Conservation (phyloP, 2,888 invertebrate species). For the Leptinotarsa haldemani region DNA sequence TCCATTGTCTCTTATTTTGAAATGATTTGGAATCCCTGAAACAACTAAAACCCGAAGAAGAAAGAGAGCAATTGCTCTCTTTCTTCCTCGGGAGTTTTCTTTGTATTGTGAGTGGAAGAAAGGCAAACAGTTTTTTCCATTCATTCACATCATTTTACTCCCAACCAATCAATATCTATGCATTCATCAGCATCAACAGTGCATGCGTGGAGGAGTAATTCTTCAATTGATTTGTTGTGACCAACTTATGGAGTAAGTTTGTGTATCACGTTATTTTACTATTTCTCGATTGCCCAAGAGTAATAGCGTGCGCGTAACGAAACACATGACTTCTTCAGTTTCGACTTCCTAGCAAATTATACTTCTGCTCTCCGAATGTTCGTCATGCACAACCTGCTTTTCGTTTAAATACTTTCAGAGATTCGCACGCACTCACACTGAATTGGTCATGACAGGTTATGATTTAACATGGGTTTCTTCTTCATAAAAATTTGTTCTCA, state of each 20-base stretch:
- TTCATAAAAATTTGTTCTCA: neutral
- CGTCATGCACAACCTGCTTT: neutral
- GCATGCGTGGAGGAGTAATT: neutral
- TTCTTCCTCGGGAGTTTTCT: too few relatives aligned
- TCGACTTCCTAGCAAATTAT: neutral
- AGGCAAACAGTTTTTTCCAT: too few relatives aligned
- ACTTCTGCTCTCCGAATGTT: neutral
- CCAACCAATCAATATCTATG: neutral
- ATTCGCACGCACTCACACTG: neutral
- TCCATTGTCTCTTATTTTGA: too few relatives aligned
- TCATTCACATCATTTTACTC: neutral
- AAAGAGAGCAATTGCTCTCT: too few relatives aligned
- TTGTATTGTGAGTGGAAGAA: too few relatives aligned
- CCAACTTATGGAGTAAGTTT: neutral
- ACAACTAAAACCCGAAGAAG: too few relatives aligned
- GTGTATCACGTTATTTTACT: neutral
- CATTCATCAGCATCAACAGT: too few relatives aligned
- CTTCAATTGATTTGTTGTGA: neutral
- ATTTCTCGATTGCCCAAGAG: neutral
- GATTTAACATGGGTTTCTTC: neutral
- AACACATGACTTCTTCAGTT: neutral
- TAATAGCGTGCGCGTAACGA: neutral
- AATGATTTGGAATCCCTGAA: too few relatives aligned
- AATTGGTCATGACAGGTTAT: conserved; percentile 4
- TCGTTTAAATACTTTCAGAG: neutral